Conservation (phyloP, 2,888 invertebrate species). For the Abrostola tripartita region DNA sequence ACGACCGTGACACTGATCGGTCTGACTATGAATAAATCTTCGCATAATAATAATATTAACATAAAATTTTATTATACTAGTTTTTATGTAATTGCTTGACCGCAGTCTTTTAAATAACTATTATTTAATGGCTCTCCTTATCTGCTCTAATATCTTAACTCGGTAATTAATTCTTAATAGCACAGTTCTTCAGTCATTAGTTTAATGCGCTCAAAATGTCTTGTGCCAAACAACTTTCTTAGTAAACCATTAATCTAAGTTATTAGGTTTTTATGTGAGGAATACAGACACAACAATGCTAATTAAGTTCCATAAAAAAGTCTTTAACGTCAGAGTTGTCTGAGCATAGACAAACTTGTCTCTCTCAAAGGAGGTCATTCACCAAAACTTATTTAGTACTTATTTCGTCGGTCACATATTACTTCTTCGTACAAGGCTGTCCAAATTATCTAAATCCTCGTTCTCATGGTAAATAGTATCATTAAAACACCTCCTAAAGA, state of each 20-base stretch:
- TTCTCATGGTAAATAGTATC: conserved; percentile 53
- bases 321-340: conserved; percentile 10
- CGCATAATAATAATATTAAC: conserved; percentile 20
- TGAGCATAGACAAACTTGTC: conserved; percentile 46
- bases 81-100: conserved; percentile 11
- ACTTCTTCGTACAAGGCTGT: conserved; percentile 46
- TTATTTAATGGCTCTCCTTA: conserved; percentile 10
- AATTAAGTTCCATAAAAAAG: conserved; percentile 10
- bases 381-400: conserved; percentile 40
- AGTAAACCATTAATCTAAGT: conserved; percentile 27
- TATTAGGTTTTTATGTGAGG: conserved; percentile 10
- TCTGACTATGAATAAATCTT: conserved; percentile 24
- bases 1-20: conserved; percentile 36
- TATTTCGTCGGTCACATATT: conserved; percentile 35
- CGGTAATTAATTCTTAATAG: conserved; percentile 16
- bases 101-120: conserved; percentile 21
- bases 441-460: conserved; percentile 63
- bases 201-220: conserved; percentile 1
- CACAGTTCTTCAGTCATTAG: not conserved
- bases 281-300: conserved; percentile 19
- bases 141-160: conserved; percentile 9
- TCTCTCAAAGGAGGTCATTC: conserved; percentile 46
- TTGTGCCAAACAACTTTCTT: conserved; percentile 5
- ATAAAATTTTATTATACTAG: conserved; percentile 9
- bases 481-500: conserved; percentile 64